These are phyloP conservation scores for Microctenopoma steveboyesi DNA, from an alignment of 2,797 vertebrate species.

Conservation along the genomic window DNA sequence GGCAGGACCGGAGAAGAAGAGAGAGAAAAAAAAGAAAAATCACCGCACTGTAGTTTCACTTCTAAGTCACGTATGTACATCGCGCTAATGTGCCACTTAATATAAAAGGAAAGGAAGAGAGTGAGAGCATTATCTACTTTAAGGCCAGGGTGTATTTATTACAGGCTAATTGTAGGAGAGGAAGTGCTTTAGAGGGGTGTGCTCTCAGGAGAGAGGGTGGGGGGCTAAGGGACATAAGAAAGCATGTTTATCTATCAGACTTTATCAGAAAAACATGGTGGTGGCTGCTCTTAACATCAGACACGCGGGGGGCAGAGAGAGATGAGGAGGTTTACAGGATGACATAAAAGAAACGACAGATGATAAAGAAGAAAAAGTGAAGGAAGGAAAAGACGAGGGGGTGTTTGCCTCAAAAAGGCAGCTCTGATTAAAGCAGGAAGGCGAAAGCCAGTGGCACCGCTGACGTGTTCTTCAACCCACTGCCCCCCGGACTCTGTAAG, in stretches of 20 bases:
- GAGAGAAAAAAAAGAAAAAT: conserved; percentile 20
- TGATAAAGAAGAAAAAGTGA: conserved; percentile 38
- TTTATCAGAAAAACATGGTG: conserved; percentile 81
- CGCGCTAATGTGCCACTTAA: conserved; percentile 71
- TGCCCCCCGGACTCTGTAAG: conserved; percentile 53
- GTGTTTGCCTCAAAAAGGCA: conserved; percentile 65
- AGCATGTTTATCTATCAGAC: conserved; percentile 83
- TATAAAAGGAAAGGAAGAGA: conserved; percentile 55
- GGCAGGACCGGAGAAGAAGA: conserved; percentile 31
- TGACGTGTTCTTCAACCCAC: conserved; percentile 47
- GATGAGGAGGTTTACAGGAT: conserved; percentile 57
- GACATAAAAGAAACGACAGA: conserved; percentile 63
- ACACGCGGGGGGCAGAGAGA: conserved; percentile 59
- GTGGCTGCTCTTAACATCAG: conserved; percentile 79
- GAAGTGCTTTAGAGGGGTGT: conserved; percentile 81
- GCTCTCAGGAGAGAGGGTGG: conserved; percentile 82
- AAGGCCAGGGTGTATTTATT: conserved; percentile 82
- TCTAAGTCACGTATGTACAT: conserved; percentile 57
- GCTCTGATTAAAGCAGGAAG: conserved; percentile 74
- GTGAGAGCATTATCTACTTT: conserved; percentile 72
- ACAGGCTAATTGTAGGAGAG: conserved; percentile 80
- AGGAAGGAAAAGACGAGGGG: conserved; percentile 54
- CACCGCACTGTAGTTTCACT: conserved; percentile 33
- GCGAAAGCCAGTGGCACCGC: conserved; percentile 72
- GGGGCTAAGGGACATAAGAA: conserved; percentile 75